Base-by-base conservation (phyloP, 2,797 vertebrate genomes). In the Australoheros facetus region DNA sequence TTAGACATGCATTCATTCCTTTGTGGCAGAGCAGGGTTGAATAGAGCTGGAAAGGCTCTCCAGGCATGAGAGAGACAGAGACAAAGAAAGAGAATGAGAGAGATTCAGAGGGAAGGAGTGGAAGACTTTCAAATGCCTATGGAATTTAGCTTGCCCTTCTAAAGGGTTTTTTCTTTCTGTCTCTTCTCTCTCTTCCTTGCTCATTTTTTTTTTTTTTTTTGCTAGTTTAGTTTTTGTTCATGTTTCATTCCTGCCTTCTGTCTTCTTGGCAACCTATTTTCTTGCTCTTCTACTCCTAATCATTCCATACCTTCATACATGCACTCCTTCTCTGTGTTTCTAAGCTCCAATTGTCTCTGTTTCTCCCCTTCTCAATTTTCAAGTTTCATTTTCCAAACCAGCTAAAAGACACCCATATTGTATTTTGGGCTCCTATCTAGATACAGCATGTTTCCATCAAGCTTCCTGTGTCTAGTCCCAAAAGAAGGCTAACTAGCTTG, bases 1-100 rank as follows among this genome's bases (percentile, higher is more conserved):
- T 90, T 84, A 94, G 91, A 92, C 90, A 89, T 89, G 92, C 92
- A 91, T 91, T 94, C 89, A 91, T 80, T 79, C 82, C 90, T 86
- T 84, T 73, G 84, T 90, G 85, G 89, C 80, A 71, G 84, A 88
- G 80, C 77, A 39, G 73, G 51, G 12, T 87, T 92, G 87, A 92
- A 92, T 90, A 87, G 86, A 80, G 72, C 82, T 77, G 58, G 87
- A 86, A 88, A 90, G 85, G 87, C 86, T 90, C 90, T 91, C 90
- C 86, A 89, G 91, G 92, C 87, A 88, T 88, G 85, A 93, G 91
- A 92, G 89, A 85, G 80, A 64, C 71, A 75, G 62, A 86, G 76
- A 79, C 70, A 88, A 37, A 77, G 79, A 88, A 37, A 77, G 74
- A 80, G 74, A 89, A 86, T 26, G 71, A 77, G 60, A 86, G 81